Evolutionary conservation across 2,113 vertebrate genomes (phyloP).

Genomic region (Tenrec ecaudatus): DNA sequence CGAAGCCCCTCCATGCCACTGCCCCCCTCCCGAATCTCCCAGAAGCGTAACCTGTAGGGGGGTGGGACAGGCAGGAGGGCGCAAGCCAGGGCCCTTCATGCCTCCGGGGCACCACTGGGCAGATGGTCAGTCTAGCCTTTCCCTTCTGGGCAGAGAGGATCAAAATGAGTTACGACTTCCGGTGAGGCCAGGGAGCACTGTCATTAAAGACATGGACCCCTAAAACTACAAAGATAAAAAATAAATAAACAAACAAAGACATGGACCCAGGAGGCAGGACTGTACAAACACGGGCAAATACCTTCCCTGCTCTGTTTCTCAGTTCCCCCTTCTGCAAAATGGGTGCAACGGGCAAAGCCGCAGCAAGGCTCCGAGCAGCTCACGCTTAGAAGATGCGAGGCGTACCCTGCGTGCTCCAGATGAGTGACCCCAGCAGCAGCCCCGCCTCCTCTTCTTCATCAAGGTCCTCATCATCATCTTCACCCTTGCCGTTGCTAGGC

Average conservation of each 20-base stretch:
- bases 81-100: not conserved
- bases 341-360: not conserved
- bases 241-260: no score
- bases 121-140: not conserved
- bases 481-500: not conserved
- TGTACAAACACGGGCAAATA: not conserved
- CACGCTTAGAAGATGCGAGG: no score
- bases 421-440: no score
- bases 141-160: not conserved
- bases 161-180: not conserved
- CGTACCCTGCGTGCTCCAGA: accelerated
- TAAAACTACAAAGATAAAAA: no score
- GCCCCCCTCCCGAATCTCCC: slow-evolving; percentile 69
- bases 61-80: not conserved
- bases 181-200: not conserved
- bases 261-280: not conserved
- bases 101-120: not conserved
- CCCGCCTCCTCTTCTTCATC: not conserved
- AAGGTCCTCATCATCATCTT: accelerated
- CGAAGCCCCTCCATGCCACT: slow-evolving; percentile 69
- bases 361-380: not conserved
- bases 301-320: not conserved
- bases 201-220: not conserved
- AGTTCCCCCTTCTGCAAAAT: not conserved
- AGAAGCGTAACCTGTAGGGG: slow-evolving; percentile 70